phyloP scores from a whole-genome alignment of 2,113 vertebrate species.

The Chloropsis cyanopogon region DNA sequence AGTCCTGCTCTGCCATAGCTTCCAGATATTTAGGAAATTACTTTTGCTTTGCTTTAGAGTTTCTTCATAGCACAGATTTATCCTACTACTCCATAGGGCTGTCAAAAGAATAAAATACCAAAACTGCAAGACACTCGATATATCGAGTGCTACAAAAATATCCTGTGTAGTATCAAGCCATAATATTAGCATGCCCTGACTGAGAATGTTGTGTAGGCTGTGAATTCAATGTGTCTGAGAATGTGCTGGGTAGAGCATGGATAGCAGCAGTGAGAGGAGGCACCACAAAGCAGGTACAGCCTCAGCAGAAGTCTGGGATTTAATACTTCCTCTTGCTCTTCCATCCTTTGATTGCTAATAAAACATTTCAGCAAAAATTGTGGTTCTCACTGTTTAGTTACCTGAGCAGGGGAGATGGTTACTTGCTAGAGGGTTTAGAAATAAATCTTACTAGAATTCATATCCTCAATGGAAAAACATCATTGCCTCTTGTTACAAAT shows the following conservation, averaged over 20 bases:
- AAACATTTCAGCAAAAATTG: not conserved
- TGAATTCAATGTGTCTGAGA: not conserved
- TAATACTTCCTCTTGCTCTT: not conserved
- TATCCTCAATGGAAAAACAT: not conserved
- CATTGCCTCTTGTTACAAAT: not conserved
- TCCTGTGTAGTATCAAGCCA: slow-evolving; percentile 32
- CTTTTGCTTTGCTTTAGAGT: not conserved
- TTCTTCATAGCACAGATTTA: not conserved
- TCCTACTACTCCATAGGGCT: not conserved
- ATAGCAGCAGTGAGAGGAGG: not conserved
- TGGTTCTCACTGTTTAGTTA: not conserved
- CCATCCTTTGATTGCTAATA: not conserved
- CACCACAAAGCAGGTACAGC: not conserved
- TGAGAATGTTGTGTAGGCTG: slow-evolving; percentile 16
- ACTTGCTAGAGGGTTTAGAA: not conserved
- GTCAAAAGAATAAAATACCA: not conserved
- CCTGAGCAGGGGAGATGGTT: not conserved
- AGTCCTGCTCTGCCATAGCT: not conserved
- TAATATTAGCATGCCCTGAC: slow-evolving; percentile 15
- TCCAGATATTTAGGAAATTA: not conserved
- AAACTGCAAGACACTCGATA: not conserved
- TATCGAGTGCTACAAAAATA: slow-evolving; percentile 39
- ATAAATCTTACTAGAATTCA: not conserved
- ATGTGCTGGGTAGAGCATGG: not conserved
- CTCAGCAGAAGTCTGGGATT: not conserved